Evolutionary conservation across 2,888 invertebrate genomes (phyloP).

Genomic region (Mythimna albipuncta): DNA sequence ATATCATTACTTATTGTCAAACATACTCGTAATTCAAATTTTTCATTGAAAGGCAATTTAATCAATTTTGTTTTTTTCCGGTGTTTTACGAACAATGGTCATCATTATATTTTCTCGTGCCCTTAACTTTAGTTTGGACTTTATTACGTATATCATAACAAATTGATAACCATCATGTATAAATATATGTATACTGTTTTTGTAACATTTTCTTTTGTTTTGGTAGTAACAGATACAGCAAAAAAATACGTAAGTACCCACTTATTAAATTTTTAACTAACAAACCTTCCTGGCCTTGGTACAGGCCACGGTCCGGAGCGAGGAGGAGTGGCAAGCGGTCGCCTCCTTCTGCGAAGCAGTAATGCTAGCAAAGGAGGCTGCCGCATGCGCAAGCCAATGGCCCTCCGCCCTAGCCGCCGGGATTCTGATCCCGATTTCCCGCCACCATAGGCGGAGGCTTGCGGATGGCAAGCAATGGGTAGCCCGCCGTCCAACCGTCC

Average conservation of each 20-base stretch:
- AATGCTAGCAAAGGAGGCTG: too few relatives aligned
- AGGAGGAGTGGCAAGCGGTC: too few relatives aligned
- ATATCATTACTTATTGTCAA: too few relatives aligned
- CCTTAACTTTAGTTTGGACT: neutral
- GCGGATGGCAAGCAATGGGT: too few relatives aligned
- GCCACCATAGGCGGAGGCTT: too few relatives aligned
- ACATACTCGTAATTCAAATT: neutral
- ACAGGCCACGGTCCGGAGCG: too few relatives aligned
- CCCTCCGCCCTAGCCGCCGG: too few relatives aligned
- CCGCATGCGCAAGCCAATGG: too few relatives aligned
- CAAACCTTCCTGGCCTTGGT: too few relatives aligned
- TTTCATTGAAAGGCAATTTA: neutral
- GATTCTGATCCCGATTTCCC: too few relatives aligned
- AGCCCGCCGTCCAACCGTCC: too few relatives aligned
- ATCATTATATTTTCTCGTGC: neutral
- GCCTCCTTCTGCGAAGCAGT: too few relatives aligned
- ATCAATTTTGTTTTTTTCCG: neutral
- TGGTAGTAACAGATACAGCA: slow-evolving; percentile 1
- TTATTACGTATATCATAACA: neutral
- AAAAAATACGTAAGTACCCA: slow-evolving; percentile 18
- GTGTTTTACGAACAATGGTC: neutral
- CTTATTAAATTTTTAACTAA: neutral
- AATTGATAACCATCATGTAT: slow-evolving; percentile 8
- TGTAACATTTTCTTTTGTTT: neutral
- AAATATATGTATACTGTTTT: neutral